These are phyloP conservation scores for Fulica atra DNA, from an alignment of 2,113 vertebrate species.

Conservation along the genomic window DNA sequence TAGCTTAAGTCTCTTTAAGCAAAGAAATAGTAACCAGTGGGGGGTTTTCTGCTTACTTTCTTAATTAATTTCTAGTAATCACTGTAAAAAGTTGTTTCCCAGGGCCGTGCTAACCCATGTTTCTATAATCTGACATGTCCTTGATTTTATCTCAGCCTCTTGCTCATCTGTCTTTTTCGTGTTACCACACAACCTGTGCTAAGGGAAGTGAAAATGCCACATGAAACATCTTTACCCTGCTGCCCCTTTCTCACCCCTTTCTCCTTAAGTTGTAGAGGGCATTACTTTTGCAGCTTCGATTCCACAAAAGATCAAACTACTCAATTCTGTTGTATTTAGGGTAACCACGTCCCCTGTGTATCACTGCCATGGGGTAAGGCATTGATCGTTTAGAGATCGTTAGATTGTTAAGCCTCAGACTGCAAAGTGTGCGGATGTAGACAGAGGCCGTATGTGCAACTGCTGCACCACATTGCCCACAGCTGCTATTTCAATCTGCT, in stretches of 20 bases:
- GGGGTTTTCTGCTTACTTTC: not conserved
- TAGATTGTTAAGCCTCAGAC: not conserved
- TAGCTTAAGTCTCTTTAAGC: not conserved
- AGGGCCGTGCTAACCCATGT: not conserved
- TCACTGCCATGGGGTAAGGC: not conserved
- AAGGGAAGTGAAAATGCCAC: not conserved
- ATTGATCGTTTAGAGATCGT: not conserved
- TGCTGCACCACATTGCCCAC: not conserved
- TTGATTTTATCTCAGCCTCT: not conserved
- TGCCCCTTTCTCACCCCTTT: not conserved
- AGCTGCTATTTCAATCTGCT: not conserved
- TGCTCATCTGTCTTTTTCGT: not conserved
- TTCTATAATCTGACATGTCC: not conserved
- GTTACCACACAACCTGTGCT: not conserved
- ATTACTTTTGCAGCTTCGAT: not conserved
- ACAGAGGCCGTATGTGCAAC: rapidly evolving
- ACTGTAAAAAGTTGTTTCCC: not conserved
- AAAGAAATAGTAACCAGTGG: not conserved
- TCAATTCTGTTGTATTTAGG: not conserved
- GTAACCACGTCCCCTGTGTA: not conserved
- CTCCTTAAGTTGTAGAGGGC: not conserved
- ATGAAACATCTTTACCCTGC: not conserved
- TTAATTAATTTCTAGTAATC: not conserved
- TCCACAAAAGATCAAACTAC: not conserved
- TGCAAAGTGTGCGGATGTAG: rapidly evolving